Conservation (phyloP, 2,888 invertebrate genomes). For the Macrosoma leucophasiata region DNA sequence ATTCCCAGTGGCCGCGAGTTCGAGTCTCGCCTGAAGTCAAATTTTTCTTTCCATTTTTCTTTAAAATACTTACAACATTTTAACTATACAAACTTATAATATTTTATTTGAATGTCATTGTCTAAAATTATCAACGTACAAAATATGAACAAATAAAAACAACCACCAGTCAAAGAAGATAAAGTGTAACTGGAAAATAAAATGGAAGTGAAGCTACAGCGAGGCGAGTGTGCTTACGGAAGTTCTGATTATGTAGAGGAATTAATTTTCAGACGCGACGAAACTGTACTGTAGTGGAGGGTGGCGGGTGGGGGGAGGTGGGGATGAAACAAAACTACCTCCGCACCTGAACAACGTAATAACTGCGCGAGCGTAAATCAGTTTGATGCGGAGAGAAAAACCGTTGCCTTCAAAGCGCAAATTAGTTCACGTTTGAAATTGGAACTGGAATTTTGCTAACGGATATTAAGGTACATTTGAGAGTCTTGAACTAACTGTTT, state of each 20-base stretch:
- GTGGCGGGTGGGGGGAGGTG: slow-evolving; percentile 27
- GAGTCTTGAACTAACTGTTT: too few species aligned
- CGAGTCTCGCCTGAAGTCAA: too few species aligned
- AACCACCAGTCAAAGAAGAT: too few species aligned
- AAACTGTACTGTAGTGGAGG: slow-evolving; percentile 56
- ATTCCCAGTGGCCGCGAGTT: too few species aligned
- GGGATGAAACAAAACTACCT: slow-evolving; percentile 59
- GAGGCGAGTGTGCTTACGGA: slow-evolving; percentile 46
- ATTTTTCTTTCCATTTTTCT: too few species aligned
- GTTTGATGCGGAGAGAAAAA: slow-evolving; percentile 36
- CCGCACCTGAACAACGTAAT: slow-evolving; percentile 66
- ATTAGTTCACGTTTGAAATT: slow-evolving; percentile 26
- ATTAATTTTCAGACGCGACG: slow-evolving; percentile 74
- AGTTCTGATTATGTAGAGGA: slow-evolving; percentile 75
- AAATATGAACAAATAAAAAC: too few species aligned
- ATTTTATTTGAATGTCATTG: too few species aligned
- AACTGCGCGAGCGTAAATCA: slow-evolving; percentile 52
- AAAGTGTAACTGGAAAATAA: too few species aligned
- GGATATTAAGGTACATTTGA: too few species aligned
- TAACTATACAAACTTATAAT: too few species aligned
- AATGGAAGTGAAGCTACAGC: slow-evolving; percentile 56
- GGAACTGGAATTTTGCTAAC: slow-evolving; percentile 3
- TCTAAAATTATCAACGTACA: too few species aligned
- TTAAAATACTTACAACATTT: too few species aligned
- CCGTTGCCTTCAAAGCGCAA: slow-evolving; percentile 28